Percentiles rank a stretch among this genome's conserved stretches.
Evolutionary conservation across 2,797 vertebrate species (phyloP).

Genomic region (Propithecus perrieri): DNA sequence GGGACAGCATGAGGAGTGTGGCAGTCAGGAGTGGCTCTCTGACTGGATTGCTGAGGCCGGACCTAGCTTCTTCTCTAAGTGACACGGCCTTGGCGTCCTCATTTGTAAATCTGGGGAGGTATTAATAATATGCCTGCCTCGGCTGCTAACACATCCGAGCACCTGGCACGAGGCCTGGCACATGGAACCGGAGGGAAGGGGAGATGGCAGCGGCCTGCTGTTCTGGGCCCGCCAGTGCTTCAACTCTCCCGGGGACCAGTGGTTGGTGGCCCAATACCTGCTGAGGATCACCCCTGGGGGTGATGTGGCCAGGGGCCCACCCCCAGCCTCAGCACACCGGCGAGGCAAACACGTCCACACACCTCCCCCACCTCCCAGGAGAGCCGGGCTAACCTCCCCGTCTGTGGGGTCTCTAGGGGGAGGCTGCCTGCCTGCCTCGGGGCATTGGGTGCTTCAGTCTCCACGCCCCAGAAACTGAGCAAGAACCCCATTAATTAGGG

Average conservation of each 20-base stretch:
- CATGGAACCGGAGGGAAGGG: neutral
- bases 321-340: neutral
- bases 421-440: neutral
- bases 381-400: neutral
- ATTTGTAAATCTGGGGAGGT: no score
- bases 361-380: neutral
- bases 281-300: neutral
- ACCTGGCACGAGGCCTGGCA: neutral
- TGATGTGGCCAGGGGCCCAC: neutral
- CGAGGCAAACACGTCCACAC: neutral
- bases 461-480: neutral
- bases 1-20: neutral
- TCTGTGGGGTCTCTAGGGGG: neutral
- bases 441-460: neutral
- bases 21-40: neutral
- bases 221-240: neutral
- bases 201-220: neutral
- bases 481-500: neutral
- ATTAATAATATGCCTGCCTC: no score
- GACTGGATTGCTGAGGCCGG: neutral
- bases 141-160: neutral
- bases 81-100: neutral
- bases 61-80: neutral
- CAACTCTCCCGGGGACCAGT: neutral
- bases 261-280: neutral